Percentiles rank a stretch among this genome's conserved stretches.
Evolutionary conservation across 2,888 invertebrate species (phyloP).

Genomic region (Amaurobius ferox): DNA sequence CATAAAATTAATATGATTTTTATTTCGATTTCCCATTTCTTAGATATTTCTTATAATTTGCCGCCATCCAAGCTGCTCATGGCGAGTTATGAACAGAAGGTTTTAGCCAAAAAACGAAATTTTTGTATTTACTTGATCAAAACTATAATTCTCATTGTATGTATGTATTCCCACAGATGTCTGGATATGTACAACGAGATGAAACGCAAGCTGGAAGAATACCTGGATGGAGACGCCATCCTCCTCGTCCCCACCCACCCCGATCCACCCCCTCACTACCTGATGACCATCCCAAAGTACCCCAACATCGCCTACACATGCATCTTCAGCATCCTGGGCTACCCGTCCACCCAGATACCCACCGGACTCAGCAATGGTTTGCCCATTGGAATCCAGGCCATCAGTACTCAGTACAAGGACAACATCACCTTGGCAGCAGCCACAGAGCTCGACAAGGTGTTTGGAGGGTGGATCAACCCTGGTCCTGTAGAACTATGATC

Average conservation of each 20-base stretch:
- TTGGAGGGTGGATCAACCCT: conserved; percentile 85
- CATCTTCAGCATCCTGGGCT: conserved; percentile 89
- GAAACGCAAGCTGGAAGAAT: conserved; percentile 16
- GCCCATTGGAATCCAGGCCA: conserved; percentile 87
- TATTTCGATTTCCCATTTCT: too few species aligned
- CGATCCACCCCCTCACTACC: conserved; percentile 90
- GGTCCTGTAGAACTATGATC: conserved; percentile 9
- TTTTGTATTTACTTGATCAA: too few species aligned
- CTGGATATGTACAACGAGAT: conserved; percentile 17
- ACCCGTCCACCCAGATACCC: conserved; percentile 91
- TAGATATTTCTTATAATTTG: too few species aligned
- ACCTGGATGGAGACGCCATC: conserved; percentile 83
- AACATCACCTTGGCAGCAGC: conserved; percentile 88
- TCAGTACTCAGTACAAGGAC: conserved; percentile 82
- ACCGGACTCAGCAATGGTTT: conserved; percentile 85
- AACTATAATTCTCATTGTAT: too few species aligned
- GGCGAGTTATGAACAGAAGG: too few species aligned
- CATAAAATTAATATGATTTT: too few species aligned
- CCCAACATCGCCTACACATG: conserved; percentile 92
- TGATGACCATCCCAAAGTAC: conserved; percentile 87
- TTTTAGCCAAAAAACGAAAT: too few species aligned
- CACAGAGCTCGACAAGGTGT: conserved; percentile 84
- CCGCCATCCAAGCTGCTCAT: too few species aligned
- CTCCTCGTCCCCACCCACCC: conserved; percentile 93
- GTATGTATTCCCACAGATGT: too few species aligned